Percentiles rank a stretch among this genome's conserved stretches.
phyloP scores from a whole-genome alignment of 1,140 invertebrate species.

The Apolygus lucorum region DNA sequence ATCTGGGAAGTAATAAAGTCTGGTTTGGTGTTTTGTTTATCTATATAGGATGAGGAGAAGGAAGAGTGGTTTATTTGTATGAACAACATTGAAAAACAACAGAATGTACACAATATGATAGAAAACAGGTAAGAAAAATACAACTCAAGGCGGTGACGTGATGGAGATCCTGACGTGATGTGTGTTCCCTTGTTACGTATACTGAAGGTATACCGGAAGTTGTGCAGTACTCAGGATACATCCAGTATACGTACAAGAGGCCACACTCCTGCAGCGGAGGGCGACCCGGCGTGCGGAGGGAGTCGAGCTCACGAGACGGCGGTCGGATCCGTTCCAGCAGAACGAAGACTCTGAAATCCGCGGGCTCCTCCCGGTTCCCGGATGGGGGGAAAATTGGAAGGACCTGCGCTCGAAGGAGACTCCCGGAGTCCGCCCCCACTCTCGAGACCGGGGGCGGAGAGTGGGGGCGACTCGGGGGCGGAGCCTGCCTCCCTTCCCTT shows the following conservation, averaged over 20 bases:
- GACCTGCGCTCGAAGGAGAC: background rate
- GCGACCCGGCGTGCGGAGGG: slow-evolving; percentile 9
- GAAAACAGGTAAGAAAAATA: too few species aligned
- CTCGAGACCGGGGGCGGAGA: background rate
- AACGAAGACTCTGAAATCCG: background rate
- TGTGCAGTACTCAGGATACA: slow-evolving; percentile 90
- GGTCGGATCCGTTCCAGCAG: background rate
- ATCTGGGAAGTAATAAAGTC: too few species aligned
- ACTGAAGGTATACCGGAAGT: slow-evolving; percentile 99
- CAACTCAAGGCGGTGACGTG: background rate
- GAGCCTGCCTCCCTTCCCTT: background rate
- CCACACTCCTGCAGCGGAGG: slow-evolving; percentile 33
- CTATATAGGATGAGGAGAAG: too few species aligned
- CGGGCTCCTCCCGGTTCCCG: background rate
- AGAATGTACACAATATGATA: too few species aligned
- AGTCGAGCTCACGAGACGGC: background rate
- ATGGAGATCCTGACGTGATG: slow-evolving; percentile 33
- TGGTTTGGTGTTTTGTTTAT: too few species aligned
- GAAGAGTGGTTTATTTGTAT: too few species aligned
- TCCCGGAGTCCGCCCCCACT: background rate
- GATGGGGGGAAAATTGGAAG: background rate
- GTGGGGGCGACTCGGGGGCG: background rate
- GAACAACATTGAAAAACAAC: too few species aligned
- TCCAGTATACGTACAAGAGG: slow-evolving; percentile 98
- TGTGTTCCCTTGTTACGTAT: slow-evolving; percentile 97